phyloP scores from a whole-genome alignment of 2,888 invertebrate genomes.

The Cyrtodaria siliqua region DNA sequence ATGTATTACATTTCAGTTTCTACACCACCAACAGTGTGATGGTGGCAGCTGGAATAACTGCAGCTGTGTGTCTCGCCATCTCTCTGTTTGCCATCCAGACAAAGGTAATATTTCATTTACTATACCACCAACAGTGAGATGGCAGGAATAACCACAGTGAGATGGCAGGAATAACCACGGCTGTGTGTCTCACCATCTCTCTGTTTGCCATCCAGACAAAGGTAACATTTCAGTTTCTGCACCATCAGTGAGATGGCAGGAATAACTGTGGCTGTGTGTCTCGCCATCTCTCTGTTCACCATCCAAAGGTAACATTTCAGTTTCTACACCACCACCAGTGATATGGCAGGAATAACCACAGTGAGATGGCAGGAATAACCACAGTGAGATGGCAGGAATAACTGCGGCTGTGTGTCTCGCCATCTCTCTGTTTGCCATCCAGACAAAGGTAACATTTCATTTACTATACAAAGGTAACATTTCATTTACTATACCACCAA shows the following conservation, averaged over 20 bases:
- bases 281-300: slow-evolving; percentile 87
- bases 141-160: slow-evolving; percentile 87
- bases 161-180: slow-evolving; percentile 87
- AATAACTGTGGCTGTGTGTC: slow-evolving; percentile 87
- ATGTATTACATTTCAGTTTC: slow-evolving; percentile 79
- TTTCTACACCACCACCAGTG: too few species aligned
- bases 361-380: too few species aligned
- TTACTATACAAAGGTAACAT: slow-evolving; percentile 83
- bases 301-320: slow-evolving; percentile 36
- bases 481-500: slow-evolving; percentile 86
- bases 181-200: slow-evolving; percentile 87
- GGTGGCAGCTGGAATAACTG: slow-evolving; percentile 87
- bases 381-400: too few species aligned
- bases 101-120: slow-evolving; percentile 79
- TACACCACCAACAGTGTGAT: slow-evolving; percentile 87
- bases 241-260: slow-evolving; percentile 78
- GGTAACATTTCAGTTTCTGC: too few species aligned
- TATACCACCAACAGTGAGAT: slow-evolving; percentile 87
- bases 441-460: slow-evolving; percentile 78
- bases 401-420: too few species aligned
- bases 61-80: slow-evolving; percentile 86
- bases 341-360: too few species aligned
- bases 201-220: slow-evolving; percentile 86
- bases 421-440: too few species aligned
- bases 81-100: too few species aligned